Conservation (phyloP, 2,888 invertebrate genomes). For the Tinea semifulvella region DNA sequence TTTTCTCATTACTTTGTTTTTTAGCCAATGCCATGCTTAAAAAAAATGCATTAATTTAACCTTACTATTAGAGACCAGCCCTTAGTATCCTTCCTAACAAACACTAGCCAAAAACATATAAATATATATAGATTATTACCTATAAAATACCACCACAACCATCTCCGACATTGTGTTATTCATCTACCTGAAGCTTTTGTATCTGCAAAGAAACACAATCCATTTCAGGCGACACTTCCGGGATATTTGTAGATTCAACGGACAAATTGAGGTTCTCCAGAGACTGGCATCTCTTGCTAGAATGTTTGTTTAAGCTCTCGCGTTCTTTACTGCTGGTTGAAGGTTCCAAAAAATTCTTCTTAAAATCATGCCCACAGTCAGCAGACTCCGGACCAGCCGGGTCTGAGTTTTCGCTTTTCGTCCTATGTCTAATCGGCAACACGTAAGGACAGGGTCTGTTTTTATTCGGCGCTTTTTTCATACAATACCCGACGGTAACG, state of each 20-base stretch:
- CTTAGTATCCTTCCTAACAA: too few species aligned
- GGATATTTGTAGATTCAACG: conserved; percentile 38
- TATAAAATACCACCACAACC: conserved; percentile 16
- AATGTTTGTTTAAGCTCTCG: conserved; percentile 22
- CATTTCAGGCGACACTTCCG: conserved; percentile 61
- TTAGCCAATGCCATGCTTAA: too few species aligned
- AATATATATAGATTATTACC: too few species aligned
- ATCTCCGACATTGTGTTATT: conserved; percentile 40
- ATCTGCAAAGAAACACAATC: conserved; percentile 70
- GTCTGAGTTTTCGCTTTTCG: conserved; percentile 71
- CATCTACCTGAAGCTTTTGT: conserved; percentile 69
- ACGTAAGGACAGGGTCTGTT: conserved; percentile 69
- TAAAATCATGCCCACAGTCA: conserved; percentile 38
- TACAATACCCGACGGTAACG: conserved; percentile 69
- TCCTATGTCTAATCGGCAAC: conserved; percentile 64
- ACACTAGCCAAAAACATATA: too few species aligned
- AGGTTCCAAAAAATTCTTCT: conserved; percentile 43
- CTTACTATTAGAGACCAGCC: too few species aligned
- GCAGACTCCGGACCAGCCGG: conserved; percentile 40
- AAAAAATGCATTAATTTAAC: too few species aligned
- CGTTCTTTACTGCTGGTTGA: conserved; percentile 43
- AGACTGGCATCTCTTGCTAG: conserved; percentile 69
- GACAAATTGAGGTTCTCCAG: conserved; percentile 64
- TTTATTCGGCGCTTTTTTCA: conserved; percentile 60
- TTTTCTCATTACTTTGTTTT: too few species aligned